These are phyloP conservation scores for Mus caroli DNA, from an alignment of 2,797 vertebrate genomes.

Conservation along the genomic window DNA sequence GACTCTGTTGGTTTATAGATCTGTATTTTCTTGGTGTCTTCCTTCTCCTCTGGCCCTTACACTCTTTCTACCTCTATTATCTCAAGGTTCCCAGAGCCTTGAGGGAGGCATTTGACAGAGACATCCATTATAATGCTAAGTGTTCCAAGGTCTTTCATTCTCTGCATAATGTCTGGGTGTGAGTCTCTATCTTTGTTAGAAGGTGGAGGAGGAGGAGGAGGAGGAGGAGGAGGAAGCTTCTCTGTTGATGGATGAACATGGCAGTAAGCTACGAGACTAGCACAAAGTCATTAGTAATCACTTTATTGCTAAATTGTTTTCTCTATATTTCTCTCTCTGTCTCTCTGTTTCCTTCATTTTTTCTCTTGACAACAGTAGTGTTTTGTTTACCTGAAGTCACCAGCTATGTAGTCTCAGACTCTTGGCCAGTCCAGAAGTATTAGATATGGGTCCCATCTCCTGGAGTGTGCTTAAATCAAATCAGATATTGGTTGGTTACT, in stretches of 20 bases:
- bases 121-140: not conserved
- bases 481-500: not conserved
- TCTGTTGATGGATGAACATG: not conserved
- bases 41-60: not conserved
- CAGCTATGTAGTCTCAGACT: not conserved
- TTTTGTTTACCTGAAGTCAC: not conserved
- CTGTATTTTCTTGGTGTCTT: not conserved
- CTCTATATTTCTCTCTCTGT: not conserved
- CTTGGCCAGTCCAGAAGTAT: not conserved
- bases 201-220: too few species aligned
- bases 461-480: not conserved
- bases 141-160: not conserved
- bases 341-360: not conserved
- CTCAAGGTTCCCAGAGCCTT: not conserved
- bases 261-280: not conserved
- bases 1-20: not conserved
- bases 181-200: not conserved
- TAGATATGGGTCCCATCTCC: not conserved
- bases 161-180: not conserved
- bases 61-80: not conserved
- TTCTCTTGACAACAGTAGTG: not conserved
- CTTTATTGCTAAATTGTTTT: not conserved
- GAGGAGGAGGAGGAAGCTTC: not conserved
- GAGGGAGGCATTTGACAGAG: not conserved
- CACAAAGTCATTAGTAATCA: not conserved